phyloP scores from a whole-genome alignment of 2,113 vertebrate species.

The Nerophis lumbriciformis region DNA sequence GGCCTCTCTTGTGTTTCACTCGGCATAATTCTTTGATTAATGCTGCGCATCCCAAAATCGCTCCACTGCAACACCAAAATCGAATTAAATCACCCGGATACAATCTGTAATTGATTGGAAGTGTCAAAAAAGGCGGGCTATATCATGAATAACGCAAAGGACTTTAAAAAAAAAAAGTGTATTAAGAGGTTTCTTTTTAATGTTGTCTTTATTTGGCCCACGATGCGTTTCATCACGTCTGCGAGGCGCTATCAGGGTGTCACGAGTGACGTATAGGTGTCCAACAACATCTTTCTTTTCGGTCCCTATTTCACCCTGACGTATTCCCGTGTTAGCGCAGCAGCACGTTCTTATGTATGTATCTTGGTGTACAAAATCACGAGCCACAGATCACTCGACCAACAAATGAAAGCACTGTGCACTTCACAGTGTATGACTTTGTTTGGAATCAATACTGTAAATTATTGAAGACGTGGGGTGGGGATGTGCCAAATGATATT shows the following conservation, averaged over 20 bases:
- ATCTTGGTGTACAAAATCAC: conserved; percentile 42
- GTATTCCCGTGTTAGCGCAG: conserved; percentile 29
- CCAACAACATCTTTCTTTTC: conserved; percentile 27
- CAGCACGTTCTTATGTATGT: conserved; percentile 26
- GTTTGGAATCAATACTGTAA: conserved; percentile 71
- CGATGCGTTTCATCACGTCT: conserved; percentile 36
- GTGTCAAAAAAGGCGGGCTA: conserved; percentile 44
- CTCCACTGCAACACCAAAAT: conserved; percentile 62
- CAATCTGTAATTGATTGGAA: conserved; percentile 71
- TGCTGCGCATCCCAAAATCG: conserved; percentile 57
- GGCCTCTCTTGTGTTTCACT: conserved; percentile 55
- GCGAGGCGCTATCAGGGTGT: conserved; percentile 23
- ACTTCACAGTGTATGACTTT: conserved; percentile 61
- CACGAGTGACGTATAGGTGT: conserved; percentile 29
- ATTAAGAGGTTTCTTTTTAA: conserved; percentile 47
- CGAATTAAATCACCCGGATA: conserved; percentile 73
- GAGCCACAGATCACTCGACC: conserved; percentile 52
- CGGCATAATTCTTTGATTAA: conserved; percentile 72
- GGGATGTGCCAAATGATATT: conserved; percentile 68
- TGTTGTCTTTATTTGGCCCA: conserved; percentile 47
- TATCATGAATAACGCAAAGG: conserved; percentile 57
- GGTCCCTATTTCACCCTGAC: conserved; percentile 46
- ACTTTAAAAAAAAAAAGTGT: conserved; percentile 25
- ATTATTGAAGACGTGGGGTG: conserved; percentile 61
- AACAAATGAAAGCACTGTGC: conserved; percentile 58